Evolutionary conservation across 2,888 invertebrate genomes (phyloP).

Genomic region (Galerucella nymphaeae): DNA sequence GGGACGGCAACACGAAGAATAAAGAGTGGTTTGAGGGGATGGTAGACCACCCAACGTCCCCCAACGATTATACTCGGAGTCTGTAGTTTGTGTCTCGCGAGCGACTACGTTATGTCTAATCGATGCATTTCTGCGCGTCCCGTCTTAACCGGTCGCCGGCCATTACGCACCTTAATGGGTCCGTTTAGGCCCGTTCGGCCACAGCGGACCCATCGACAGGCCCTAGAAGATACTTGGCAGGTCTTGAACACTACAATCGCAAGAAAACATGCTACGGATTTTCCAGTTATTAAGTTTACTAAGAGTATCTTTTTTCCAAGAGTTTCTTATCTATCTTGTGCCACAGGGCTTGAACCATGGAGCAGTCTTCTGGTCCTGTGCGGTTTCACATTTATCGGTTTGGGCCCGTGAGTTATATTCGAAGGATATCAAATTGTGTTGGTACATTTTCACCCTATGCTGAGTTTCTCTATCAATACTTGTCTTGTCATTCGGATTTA

Average conservation of each 20-base stretch:
- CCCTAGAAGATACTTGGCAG: slow-evolving; percentile 44
- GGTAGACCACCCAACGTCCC: slow-evolving; percentile 29
- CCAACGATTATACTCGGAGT: slow-evolving; percentile 45
- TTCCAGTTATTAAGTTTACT: too few species aligned
- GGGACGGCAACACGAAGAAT: slow-evolving; percentile 10
- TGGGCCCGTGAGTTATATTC: slow-evolving; percentile 30
- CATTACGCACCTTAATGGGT: slow-evolving; percentile 83
- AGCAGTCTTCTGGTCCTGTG: too few species aligned
- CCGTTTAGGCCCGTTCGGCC: slow-evolving; percentile 65
- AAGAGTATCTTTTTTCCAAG: too few species aligned
- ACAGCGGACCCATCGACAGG: slow-evolving; percentile 46
- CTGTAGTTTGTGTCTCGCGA: slow-evolving; percentile 62
- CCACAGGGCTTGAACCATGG: too few species aligned
- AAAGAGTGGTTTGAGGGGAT: slow-evolving; percentile 11
- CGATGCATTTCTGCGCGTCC: slow-evolving; percentile 77
- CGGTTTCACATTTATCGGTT: background rate
- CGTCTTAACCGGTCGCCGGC: slow-evolving; percentile 73
- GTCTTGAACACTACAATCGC: background rate
- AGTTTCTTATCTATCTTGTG: too few species aligned
- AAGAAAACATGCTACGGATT: background rate
- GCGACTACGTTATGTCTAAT: slow-evolving; percentile 73
- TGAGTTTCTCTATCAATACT: slow-evolving; percentile 55
- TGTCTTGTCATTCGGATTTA: slow-evolving; percentile 57
- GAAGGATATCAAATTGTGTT: slow-evolving; percentile 52
- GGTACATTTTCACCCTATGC: slow-evolving; percentile 47